phyloP scores from a whole-genome alignment of 2,888 invertebrate species.

The Serrognathus titanus region DNA sequence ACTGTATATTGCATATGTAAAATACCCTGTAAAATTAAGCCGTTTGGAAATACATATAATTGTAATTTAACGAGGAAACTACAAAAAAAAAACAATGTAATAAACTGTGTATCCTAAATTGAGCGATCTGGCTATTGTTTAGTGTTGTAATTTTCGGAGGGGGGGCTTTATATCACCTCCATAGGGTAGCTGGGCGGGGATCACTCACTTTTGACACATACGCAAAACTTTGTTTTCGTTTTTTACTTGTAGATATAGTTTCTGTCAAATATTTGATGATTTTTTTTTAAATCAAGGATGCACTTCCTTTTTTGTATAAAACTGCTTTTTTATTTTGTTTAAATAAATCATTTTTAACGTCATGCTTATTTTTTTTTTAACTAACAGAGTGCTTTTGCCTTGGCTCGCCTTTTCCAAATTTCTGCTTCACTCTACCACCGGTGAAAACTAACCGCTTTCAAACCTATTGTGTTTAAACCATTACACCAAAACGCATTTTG shows the following conservation, averaged over 20 bases:
- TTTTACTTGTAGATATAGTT: constrained; percentile 13
- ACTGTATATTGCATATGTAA: constrained; percentile 51
- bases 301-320: constrained; percentile 9
- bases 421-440: too few relatives aligned
- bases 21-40: constrained; percentile 47
- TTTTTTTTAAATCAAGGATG: background rate
- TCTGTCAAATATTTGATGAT: constrained; percentile 6
- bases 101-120: constrained; percentile 35
- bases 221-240: constrained; percentile 10
- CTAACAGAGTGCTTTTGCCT: too few relatives aligned
- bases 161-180: constrained; percentile 17
- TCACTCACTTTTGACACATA: constrained; percentile 44
- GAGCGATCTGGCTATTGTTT: constrained; percentile 31
- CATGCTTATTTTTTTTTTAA: constrained; percentile 2
- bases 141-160: constrained; percentile 14
- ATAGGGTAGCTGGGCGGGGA: constrained; percentile 53
- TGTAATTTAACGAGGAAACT: constrained; percentile 27
- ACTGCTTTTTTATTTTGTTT: constrained; percentile 12
- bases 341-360: constrained; percentile 6
- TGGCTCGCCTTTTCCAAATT: too few relatives aligned
- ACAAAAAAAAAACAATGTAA: constrained; percentile 15
- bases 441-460: too few relatives aligned
- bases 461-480: too few relatives aligned
- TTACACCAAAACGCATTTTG: too few relatives aligned
- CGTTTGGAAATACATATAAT: constrained; percentile 39